A percentile compares a stretch with the other conserved stretches of the same genome.
Evolutionary conservation across 1,140 invertebrate species (phyloP).

Genomic region (Platyscapa corneri): DNA sequence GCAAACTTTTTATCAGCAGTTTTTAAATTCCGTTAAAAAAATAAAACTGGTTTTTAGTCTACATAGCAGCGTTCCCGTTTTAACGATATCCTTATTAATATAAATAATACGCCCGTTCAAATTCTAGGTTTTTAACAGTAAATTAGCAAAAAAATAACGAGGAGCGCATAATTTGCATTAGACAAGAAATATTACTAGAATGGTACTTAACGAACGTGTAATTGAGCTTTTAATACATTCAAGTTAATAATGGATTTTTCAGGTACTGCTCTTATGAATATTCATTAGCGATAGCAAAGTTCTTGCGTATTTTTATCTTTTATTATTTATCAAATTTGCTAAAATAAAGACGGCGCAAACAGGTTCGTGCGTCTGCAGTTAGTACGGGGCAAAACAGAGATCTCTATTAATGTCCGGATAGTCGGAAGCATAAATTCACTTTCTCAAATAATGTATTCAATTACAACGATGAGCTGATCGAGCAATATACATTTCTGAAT

Average conservation of each 20-base stretch:
- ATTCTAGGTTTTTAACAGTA: neutral
- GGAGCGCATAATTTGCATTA: no score
- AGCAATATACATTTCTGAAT: constrained; percentile 3
- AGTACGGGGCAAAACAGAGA: neutral
- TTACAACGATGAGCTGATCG: constrained; percentile 11
- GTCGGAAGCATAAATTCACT: neutral
- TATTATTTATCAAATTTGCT: no score
- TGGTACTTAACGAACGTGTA: no score
- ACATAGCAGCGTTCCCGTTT: neutral
- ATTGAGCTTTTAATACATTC: no score
- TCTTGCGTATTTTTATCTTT: no score
- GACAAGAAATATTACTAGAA: no score
- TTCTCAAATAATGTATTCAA: neutral
- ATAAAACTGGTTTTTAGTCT: neutral
- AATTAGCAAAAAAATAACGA: neutral
- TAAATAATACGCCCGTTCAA: neutral
- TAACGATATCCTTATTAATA: neutral
- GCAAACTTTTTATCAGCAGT: neutral
- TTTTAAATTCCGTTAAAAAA: neutral
- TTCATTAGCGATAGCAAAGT: no score
- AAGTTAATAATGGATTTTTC: no score
- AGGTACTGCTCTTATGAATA: no score
- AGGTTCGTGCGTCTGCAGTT: neutral
- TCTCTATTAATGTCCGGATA: neutral
- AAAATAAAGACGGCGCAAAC: neutral